A percentile compares a stretch with the other conserved stretches of the same genome.
phyloP scores from a whole-genome alignment of 2,888 invertebrate species.

The Loripinus fragilis region DNA sequence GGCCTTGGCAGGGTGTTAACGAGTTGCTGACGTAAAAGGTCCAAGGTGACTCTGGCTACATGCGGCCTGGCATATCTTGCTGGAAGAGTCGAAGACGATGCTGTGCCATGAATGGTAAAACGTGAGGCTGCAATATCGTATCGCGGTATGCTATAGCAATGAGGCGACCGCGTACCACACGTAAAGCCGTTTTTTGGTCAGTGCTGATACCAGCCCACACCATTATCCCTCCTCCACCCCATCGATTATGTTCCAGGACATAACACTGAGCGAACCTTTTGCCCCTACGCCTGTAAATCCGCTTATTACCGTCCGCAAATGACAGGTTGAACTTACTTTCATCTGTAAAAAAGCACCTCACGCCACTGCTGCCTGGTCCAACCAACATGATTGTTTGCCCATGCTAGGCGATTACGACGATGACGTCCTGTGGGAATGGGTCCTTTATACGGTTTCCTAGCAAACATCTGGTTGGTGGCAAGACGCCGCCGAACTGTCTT shows the following conservation, averaged over 20 bases:
- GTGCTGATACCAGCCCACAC: no score
- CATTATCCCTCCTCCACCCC: slow-evolving; percentile 24
- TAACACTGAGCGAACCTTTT: slow-evolving; percentile 9
- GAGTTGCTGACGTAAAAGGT: not conserved
- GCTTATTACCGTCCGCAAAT: slow-evolving; percentile 7
- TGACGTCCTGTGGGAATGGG: not conserved
- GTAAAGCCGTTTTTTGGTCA: slow-evolving; percentile 10
- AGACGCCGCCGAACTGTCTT: not conserved
- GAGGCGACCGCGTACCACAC: not conserved
- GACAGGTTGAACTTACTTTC: slow-evolving; percentile 15
- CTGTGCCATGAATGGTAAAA: not conserved
- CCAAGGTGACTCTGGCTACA: slow-evolving; percentile 7
- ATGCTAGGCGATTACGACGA: not conserved
- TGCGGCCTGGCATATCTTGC: slow-evolving; percentile 25
- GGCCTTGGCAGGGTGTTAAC: slow-evolving; percentile 8
- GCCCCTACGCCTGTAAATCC: not conserved
- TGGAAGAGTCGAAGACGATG: not conserved
- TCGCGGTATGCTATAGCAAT: slow-evolving; percentile 20
- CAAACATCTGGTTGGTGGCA: not conserved
- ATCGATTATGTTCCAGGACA: not conserved
- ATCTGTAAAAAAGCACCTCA: not conserved
- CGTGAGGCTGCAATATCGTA: not conserved
- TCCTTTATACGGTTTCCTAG: not conserved
- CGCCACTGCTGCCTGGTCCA: not conserved
- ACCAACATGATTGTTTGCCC: not conserved